Evolutionary conservation across 2,888 invertebrate genomes (phyloP).

Genomic region (Drosophila rubida): DNA sequence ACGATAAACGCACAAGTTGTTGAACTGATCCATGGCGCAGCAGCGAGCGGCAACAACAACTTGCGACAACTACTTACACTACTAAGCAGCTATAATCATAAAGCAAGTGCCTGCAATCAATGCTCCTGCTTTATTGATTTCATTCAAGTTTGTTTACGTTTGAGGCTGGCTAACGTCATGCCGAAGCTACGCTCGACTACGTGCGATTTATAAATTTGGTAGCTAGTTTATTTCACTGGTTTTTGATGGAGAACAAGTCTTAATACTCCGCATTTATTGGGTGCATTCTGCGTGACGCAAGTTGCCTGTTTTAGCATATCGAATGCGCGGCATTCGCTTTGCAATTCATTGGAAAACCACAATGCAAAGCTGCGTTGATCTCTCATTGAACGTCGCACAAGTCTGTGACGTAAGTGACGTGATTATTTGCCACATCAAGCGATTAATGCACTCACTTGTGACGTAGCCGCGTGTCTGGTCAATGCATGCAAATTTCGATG

Average conservation of each 20-base stretch:
- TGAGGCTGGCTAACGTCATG: too few relatives aligned
- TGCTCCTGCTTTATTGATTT: too few relatives aligned
- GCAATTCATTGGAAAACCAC: not conserved
- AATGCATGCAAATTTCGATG: too few relatives aligned
- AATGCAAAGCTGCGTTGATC: not conserved
- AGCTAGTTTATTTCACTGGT: too few relatives aligned
- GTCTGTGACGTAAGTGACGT: not conserved
- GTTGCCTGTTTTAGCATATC: not conserved
- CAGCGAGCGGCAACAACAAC: not conserved
- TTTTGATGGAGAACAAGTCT: too few relatives aligned
- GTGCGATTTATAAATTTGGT: not conserved
- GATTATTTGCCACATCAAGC: not conserved
- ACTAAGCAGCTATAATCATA: too few relatives aligned
- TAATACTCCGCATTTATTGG: too few relatives aligned
- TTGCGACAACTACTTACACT: not conserved
- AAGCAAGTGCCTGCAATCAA: too few relatives aligned
- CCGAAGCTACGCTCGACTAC: not conserved
- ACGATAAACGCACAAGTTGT: constrained; percentile 43
- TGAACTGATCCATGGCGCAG: constrained; percentile 18
- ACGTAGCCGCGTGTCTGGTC: too few relatives aligned
- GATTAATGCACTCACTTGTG: not conserved
- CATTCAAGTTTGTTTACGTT: too few relatives aligned
- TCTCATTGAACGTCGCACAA: not conserved
- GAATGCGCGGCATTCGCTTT: not conserved
- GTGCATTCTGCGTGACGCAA: too few relatives aligned